Base-by-base conservation (phyloP, 2,888 invertebrate species). In the Boloria euphrosyne region DNA sequence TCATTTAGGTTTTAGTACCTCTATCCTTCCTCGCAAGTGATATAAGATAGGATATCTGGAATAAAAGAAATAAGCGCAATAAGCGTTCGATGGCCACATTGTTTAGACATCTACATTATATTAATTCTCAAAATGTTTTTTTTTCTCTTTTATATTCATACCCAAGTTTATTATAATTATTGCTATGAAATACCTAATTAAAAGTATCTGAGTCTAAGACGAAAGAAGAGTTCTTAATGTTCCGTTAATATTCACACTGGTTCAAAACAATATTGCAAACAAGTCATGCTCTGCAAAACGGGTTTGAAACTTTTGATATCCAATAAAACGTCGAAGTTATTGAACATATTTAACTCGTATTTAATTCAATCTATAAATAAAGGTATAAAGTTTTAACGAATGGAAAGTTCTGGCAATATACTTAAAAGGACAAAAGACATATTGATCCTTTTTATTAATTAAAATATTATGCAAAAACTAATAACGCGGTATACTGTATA, bases 321-420 rank as follows among this genome's bases (percentile, higher is more conserved):
- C 57, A 51, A 64, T 64, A 46, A 57, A 64, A 46, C 38, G 16
- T 59, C 49, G 13, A 59, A 49, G 17, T 59, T 63, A 57, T 50
- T 18, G 18, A 50, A 13, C 50, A 27, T 50, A 57, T 51, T 50
- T 18, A 43, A 47, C 53, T 54, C 16, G 38, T 55, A 43, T 22
- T 17, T 49, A 55, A 50, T 43, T 31, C 50, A 38, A 17, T 17
- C 2, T 58, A 46, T 31, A 44, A 17, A 7, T 31, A 27, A 58
- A 58, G 46, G 3, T 5, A 31, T 38, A 51, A 58, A 52, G 16
- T 27, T 49, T 62, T 54, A 18, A 54, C 62, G 54, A 38, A n/a
- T 47, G 27, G 53, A 62, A 62, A 54, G 53, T 54, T 53, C 22
- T 38, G 27, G 17, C 17, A 47, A 43, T n/a, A 4, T 17, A 17